phyloP scores from a whole-genome alignment of 2,113 vertebrate genomes.

The Dendropsophus ebraccatus region DNA sequence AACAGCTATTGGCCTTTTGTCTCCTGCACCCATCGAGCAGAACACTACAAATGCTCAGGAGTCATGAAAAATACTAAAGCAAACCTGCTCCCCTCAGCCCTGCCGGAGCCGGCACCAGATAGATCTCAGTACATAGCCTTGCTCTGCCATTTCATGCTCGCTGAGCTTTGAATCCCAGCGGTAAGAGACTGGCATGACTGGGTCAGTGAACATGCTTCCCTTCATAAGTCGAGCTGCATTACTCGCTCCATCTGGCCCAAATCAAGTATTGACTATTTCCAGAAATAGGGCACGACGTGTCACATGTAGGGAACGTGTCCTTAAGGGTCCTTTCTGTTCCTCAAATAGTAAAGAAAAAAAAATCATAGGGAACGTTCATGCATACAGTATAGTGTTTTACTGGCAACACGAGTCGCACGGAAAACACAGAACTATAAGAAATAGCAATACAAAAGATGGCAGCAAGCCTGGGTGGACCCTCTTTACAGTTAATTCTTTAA shows the following conservation, averaged over 20 bases:
- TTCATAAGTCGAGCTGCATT: constrained; percentile 25
- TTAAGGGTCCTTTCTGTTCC: background rate
- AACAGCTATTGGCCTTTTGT: background rate
- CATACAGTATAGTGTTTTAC: background rate
- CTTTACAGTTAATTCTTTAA: background rate
- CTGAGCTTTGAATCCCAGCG: constrained; percentile 28
- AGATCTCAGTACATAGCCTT: background rate
- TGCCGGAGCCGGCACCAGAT: background rate
- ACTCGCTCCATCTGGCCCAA: constrained; percentile 27
- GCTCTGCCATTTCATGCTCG: constrained; percentile 53
- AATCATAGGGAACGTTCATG: background rate
- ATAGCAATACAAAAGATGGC: background rate
- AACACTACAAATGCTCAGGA: background rate
- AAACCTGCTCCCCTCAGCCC: background rate
- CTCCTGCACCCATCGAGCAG: constrained; percentile 1
- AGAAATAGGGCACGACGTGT: constrained; percentile 45
- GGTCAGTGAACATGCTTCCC: constrained; percentile 38
- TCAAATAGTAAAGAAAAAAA: too few relatives aligned
- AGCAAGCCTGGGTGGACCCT: background rate
- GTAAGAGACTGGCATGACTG: constrained; percentile 34
- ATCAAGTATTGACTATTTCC: constrained; percentile 11
- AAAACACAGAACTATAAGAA: too few relatives aligned
- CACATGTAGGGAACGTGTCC: background rate
- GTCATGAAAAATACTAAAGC: background rate
- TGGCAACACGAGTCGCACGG: too few relatives aligned